phyloP scores from a whole-genome alignment of 2,888 invertebrate species.

The Polymixis flavicincta region DNA sequence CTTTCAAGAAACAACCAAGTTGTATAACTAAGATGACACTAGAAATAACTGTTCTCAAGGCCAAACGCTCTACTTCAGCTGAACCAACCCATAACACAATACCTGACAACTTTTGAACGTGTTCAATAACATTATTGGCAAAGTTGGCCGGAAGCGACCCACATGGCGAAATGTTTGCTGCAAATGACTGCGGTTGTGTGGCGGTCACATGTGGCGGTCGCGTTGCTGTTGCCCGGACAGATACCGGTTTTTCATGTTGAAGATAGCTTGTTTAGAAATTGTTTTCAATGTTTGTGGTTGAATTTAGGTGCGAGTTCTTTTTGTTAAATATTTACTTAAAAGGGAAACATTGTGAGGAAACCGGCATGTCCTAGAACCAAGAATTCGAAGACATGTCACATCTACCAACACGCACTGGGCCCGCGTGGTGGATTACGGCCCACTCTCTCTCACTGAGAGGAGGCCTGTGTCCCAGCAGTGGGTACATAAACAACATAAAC shows the following conservation, averaged over 20 bases:
- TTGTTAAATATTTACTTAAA: neutral
- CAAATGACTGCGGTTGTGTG: constrained; percentile 60
- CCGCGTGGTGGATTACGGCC: too few species aligned
- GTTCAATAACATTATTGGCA: constrained; percentile 67
- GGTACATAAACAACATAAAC: too few species aligned
- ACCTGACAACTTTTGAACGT: constrained; percentile 35
- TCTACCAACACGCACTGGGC: too few species aligned
- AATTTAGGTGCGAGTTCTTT: neutral
- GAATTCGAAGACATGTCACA: too few species aligned
- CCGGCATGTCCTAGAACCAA: too few species aligned
- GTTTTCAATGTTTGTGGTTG: constrained; percentile 14
- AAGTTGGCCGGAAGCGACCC: constrained; percentile 65
- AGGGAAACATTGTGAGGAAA: too few species aligned
- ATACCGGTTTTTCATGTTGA: constrained; percentile 26
- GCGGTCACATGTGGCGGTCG: constrained; percentile 46
- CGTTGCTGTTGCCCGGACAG: constrained; percentile 13
- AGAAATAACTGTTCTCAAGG: constrained; percentile 8
- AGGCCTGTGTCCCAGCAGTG: too few species aligned
- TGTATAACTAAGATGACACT: neutral
- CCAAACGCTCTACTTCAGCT: constrained; percentile 3
- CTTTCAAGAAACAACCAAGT: constrained; percentile 6
- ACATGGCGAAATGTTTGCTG: constrained; percentile 60
- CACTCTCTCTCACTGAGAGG: too few species aligned
- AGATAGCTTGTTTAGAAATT: constrained; percentile 27
- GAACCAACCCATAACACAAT: constrained; percentile 29